Percentiles rank a stretch among this genome's conserved stretches.
These are phyloP conservation scores for Caenorhabditis sp. DNA, from an alignment of 2,888 invertebrate genomes.

Conservation along the genomic window DNA sequence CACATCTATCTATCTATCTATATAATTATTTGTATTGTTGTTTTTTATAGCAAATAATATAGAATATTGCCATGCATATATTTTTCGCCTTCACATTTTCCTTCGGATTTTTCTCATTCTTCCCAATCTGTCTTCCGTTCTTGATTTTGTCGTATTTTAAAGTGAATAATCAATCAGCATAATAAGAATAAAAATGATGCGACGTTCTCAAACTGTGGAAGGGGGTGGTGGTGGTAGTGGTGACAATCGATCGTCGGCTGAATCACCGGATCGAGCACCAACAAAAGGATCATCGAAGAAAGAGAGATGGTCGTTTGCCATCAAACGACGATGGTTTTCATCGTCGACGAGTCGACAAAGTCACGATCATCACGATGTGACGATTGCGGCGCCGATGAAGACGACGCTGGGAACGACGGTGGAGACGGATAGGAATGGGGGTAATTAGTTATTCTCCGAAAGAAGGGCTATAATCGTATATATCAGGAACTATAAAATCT, in stretches of 20 bases:
- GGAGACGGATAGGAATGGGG: not conserved
- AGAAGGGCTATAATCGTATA: no score
- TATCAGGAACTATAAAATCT: no score
- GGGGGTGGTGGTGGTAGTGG: conserved; percentile 26
- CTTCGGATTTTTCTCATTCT: conserved; percentile 7
- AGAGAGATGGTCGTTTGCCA: conserved; percentile 63
- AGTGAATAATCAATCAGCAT: no score
- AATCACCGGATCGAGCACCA: conserved; percentile 11
- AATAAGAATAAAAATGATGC: conserved; percentile 29
- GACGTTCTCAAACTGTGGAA: conserved; percentile 51
- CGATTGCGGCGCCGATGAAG: conserved; percentile 38
- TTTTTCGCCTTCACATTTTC: no score
- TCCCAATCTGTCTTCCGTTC: conserved; percentile 6
- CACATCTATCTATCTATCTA: not conserved
- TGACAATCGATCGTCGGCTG: conserved; percentile 12
- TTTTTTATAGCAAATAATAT: not conserved
- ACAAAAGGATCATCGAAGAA: conserved; percentile 44
- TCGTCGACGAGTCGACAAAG: conserved; percentile 46
- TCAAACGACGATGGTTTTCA: conserved; percentile 62
- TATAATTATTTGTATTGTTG: not conserved
- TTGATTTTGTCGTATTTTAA: no score
- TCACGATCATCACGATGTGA: conserved; percentile 32
- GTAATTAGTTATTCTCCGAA: no score
- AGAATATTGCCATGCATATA: not conserved
- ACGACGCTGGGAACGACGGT: conserved; percentile 36